phyloP scores from a whole-genome alignment of 2,113 vertebrate species.

The Halcyon malimbica region DNA sequence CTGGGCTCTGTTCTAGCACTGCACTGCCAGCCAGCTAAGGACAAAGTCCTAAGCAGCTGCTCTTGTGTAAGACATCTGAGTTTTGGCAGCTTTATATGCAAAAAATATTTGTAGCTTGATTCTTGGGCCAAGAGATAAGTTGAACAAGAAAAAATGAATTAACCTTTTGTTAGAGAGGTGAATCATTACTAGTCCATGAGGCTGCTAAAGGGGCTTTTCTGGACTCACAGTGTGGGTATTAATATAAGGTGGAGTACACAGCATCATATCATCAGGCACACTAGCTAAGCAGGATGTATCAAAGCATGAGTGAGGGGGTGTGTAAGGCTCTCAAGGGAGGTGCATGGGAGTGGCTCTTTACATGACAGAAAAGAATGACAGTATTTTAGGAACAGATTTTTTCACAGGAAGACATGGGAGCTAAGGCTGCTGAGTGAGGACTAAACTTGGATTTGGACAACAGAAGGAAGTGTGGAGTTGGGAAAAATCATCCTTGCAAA shows the following conservation, averaged over 20 bases:
- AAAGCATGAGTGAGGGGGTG: background rate
- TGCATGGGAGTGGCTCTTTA: background rate
- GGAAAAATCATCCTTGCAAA: background rate
- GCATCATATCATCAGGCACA: background rate
- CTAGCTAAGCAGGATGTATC: background rate
- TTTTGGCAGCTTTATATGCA: slow-evolving; percentile 34
- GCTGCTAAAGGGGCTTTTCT: background rate
- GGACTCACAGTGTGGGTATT: background rate
- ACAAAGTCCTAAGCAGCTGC: slow-evolving; percentile 54
- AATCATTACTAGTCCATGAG: background rate
- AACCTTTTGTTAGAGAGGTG: slow-evolving; percentile 21
- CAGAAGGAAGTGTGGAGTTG: background rate
- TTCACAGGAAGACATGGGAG: background rate
- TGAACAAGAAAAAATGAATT: background rate
- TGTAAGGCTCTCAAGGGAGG: background rate
- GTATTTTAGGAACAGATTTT: background rate
- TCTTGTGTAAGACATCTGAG: slow-evolving; percentile 10
- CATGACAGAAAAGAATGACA: background rate
- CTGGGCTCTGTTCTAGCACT: background rate
- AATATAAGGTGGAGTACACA: background rate
- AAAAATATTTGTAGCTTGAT: background rate
- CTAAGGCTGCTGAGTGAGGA: background rate
- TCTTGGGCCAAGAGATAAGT: slow-evolving; percentile 50
- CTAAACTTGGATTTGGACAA: background rate
- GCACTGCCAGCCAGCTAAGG: slow-evolving; percentile 37